A percentile compares a stretch with the other conserved stretches of the same genome.
Evolutionary conservation across 2,888 invertebrate genomes (phyloP).

Genomic region (Brenthis ino): DNA sequence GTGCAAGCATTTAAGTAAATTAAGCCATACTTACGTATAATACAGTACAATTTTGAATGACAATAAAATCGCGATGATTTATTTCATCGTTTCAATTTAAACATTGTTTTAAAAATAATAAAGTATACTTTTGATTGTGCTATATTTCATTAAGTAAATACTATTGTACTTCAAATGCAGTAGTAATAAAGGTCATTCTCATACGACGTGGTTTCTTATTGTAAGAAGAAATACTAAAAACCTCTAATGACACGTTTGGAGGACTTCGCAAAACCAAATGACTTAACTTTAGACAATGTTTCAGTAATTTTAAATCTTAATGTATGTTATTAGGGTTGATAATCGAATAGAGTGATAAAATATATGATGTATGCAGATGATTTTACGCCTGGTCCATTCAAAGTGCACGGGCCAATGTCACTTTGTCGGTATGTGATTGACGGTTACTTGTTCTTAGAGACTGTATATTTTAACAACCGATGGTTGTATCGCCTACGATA

Average conservation of each 20-base stretch:
- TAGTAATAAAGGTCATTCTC: constrained; percentile 50
- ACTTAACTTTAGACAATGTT: constrained; percentile 8
- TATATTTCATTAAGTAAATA: constrained; percentile 19
- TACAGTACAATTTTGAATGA: constrained; percentile 25
- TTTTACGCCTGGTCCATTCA: constrained; percentile 41
- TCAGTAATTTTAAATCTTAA: constrained; percentile 32
- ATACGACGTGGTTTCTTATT: constrained; percentile 41
- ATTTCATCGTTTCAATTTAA: constrained; percentile 14
- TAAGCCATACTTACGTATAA: constrained; percentile 17
- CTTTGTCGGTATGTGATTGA: constrained; percentile 43
- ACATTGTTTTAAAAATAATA: constrained; percentile 13
- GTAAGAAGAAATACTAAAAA: constrained; percentile 43
- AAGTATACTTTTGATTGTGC: constrained; percentile 23
- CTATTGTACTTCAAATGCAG: constrained; percentile 47
- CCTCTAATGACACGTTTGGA: constrained; percentile 42
- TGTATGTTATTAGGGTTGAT: constrained; percentile 14
- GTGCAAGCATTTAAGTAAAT: constrained; percentile 24
- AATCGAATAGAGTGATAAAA: constrained; percentile 24
- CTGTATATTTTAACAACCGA: constrained; percentile 16
- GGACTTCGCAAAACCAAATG: constrained; percentile 21
- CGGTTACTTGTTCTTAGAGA: constrained; percentile 35
- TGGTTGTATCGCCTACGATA: neutral
- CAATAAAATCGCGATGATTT: constrained; percentile 18
- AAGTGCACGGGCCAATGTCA: constrained; percentile 50
- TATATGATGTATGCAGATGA: constrained; percentile 43